These are phyloP conservation scores for Hyperopisus bebe DNA, from an alignment of 2,113 vertebrate genomes.

Conservation along the genomic window DNA sequence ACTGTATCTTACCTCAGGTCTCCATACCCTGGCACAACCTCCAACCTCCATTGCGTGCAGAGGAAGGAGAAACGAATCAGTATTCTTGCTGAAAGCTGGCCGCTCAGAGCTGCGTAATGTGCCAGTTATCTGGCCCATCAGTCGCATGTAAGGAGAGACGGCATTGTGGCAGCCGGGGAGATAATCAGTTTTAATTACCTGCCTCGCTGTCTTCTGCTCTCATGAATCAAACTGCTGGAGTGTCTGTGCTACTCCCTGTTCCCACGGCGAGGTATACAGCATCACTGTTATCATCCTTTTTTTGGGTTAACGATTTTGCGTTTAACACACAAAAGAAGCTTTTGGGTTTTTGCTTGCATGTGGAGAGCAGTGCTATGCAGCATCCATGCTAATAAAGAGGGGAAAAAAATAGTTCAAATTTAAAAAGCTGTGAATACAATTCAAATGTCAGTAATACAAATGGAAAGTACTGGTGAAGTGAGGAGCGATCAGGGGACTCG, in stretches of 20 bases:
- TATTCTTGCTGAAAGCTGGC: neutral
- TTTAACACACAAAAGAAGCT: neutral
- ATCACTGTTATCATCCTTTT: neutral
- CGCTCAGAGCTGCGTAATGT: neutral
- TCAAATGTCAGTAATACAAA: neutral
- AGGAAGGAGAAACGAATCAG: neutral
- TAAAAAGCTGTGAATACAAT: neutral
- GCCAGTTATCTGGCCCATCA: neutral
- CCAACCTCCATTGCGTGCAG: neutral
- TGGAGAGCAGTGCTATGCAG: neutral
- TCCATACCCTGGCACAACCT: neutral
- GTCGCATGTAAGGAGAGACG: neutral
- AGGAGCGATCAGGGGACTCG: neutral
- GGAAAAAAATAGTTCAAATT: neutral
- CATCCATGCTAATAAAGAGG: neutral
- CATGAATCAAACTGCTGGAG: constrained; percentile 6
- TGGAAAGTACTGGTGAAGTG: neutral
- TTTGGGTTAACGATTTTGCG: neutral
- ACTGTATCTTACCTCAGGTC: neutral
- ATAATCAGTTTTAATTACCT: constrained; percentile 19
- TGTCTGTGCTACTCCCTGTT: neutral
- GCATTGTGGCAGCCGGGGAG: neutral
- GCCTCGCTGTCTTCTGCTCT: neutral
- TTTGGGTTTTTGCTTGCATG: neutral
- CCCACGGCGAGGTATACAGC: neutral